A percentile compares a stretch with the other conserved stretches of the same genome.
Conservation (phyloP, 2,797 vertebrate species). For the Otus scops region DNA sequence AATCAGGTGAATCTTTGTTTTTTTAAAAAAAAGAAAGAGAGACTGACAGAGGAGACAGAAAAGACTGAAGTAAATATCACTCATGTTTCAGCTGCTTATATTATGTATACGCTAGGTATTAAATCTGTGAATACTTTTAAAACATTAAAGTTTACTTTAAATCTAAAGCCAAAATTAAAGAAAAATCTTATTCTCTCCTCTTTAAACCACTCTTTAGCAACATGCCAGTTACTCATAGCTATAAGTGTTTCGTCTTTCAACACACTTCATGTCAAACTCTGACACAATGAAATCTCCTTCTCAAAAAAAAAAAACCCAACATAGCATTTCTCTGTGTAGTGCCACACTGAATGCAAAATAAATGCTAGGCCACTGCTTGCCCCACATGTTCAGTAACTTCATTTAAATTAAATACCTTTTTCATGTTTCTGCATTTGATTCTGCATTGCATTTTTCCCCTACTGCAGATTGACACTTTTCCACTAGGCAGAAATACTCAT, state of each 20-base stretch:
- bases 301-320: constrained; percentile 19
- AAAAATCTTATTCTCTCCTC: constrained; percentile 63
- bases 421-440: constrained; percentile 68
- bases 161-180: constrained; percentile 75
- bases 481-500: constrained; percentile 78
- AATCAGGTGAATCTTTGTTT: constrained; percentile 55
- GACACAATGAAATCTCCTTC: constrained; percentile 58
- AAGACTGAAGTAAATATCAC: constrained; percentile 77
- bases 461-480: constrained; percentile 69
- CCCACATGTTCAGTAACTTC: constrained; percentile 62
- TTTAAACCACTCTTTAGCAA: constrained; percentile 74
- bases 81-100: constrained; percentile 77
- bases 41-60: constrained; percentile 73
- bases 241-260: constrained; percentile 69
- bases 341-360: constrained; percentile 75
- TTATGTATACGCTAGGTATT: constrained; percentile 72
- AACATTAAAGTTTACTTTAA: constrained; percentile 76
- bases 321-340: constrained; percentile 70
- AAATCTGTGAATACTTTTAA: constrained; percentile 84
- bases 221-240: constrained; percentile 67
- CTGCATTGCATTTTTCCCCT: constrained; percentile 62
- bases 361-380: constrained; percentile 62
- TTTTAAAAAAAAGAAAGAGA: constrained; percentile 62
- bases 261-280: constrained; percentile 69
- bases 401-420: constrained; percentile 66